Conservation (phyloP, 2,797 vertebrate genomes). For the Dermochelys coriacea region DNA sequence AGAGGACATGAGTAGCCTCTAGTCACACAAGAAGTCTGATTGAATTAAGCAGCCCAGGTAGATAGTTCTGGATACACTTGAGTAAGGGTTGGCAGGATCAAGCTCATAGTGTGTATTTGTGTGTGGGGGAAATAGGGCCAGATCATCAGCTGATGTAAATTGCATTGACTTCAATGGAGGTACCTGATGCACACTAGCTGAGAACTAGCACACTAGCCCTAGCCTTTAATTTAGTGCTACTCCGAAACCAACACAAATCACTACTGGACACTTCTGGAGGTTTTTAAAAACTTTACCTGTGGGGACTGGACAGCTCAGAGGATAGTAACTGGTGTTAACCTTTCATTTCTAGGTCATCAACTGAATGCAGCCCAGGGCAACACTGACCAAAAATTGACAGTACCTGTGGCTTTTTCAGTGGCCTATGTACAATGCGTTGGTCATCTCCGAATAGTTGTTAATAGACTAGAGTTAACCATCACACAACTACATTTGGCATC, state of each 20-base stretch:
- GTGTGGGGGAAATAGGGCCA: too few species aligned
- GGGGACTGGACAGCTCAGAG: neutral
- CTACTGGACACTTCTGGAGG: neutral
- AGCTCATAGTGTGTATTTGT: neutral
- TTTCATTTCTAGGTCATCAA: neutral
- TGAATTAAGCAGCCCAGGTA: neutral
- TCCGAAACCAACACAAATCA: neutral
- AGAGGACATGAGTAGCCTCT: neutral
- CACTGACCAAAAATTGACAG: neutral
- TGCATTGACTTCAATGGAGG: neutral
- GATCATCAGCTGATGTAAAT: neutral
- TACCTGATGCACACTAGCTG: neutral
- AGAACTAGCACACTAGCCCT: neutral
- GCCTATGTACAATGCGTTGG: neutral
- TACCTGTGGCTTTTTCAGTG: neutral
- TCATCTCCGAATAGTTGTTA: neutral
- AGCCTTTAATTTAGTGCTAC: neutral
- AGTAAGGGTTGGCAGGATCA: neutral
- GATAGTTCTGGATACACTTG: neutral
- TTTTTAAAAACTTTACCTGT: neutral
- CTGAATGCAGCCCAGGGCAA: neutral
- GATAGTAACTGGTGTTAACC: neutral
- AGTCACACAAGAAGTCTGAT: neutral
- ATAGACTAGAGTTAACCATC: neutral
- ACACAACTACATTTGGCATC: neutral